Percentiles rank a stretch among this genome's conserved stretches.
These are phyloP conservation scores for Ornithoptera alexandrae DNA, from an alignment of 2,888 invertebrate genomes.

Conservation along the genomic window DNA sequence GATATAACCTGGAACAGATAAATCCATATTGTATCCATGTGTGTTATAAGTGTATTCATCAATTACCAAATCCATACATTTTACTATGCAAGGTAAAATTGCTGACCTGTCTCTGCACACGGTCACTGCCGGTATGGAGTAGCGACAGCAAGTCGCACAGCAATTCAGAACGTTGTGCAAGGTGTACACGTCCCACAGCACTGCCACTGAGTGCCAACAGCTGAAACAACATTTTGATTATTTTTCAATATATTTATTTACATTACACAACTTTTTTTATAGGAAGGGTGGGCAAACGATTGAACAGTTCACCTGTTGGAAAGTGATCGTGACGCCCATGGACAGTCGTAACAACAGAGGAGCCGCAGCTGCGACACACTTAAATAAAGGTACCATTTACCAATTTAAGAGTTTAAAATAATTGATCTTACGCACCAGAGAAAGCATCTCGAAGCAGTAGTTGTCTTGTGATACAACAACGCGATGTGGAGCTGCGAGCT, in stretches of 20 bases:
- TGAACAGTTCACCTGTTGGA: too few relatives aligned
- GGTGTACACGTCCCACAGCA: conserved; percentile 91
- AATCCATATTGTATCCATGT: neutral
- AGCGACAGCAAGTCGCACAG: conserved; percentile 91
- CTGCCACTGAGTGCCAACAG: conserved; percentile 93
- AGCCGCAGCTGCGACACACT: too few relatives aligned
- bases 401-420: neutral
- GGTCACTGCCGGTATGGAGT: conserved; percentile 95
- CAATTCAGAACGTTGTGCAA: conserved; percentile 93
- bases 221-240: neutral
- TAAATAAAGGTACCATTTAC: too few relatives aligned
- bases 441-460: conserved; percentile 99
- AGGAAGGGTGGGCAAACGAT: too few relatives aligned
- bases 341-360: too few relatives aligned
- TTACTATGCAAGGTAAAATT: neutral
- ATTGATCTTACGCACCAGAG: conserved; percentile 82
- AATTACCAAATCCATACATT: too few relatives aligned
- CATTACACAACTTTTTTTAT: too few relatives aligned
- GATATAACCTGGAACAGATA: conserved; percentile 84
- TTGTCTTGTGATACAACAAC: conserved; percentile 81
- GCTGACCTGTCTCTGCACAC: conserved; percentile 93
- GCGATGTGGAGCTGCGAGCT: conserved; percentile 49
- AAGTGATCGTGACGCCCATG: too few relatives aligned
- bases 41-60: neutral
- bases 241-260: too few relatives aligned